Base-by-base conservation (phyloP, 2,888 invertebrate species). In the Sycophila texana region DNA sequence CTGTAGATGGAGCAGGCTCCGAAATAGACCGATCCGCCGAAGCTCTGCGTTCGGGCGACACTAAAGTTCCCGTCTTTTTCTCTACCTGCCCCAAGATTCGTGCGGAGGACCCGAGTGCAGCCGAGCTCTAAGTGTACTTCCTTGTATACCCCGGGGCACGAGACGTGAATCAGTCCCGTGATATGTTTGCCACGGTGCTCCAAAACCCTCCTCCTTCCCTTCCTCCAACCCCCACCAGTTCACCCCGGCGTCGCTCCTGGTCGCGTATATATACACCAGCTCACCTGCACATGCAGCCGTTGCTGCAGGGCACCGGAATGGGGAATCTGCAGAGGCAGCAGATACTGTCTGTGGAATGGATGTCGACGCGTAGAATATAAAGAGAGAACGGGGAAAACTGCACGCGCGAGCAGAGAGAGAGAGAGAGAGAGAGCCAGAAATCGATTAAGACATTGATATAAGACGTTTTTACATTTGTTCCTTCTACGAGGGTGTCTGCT, bases 111-210 rank as follows among this genome's bases (percentile, higher is more conserved):
- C 39, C 39, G 39, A 70, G 63, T 30, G 74, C 51, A 61, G 49
- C n/a, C 30, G 30, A 60, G 26, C 67, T 76, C 76, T 85, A 86
- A 87, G 87, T 88, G 87, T 87, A 83, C 86, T 87, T 85, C 83
- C 86, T 84, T 86, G 87, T 88, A 87, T 84, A 84, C 83, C 85
- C 84, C 77, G 77, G 83, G 86, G 86, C 83, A 81, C 67, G 81
- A 77, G 74, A 79, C 72, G 79, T 74, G 82, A 72, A 78, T 81
- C 81, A 77, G 76, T 67, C 71, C 26, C 71, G 51, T 67, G 26
- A 67, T 67, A 67, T 67, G 67, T 67, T 53, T 53, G 55, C 47
- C n/a, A 47, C 63, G 63, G 39, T 63, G 63, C 47, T 18, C 47
- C 12, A 39, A 7, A 39, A 7, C 39, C 39, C 18, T 39, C n/a